Base-by-base conservation (phyloP, 64 coral and sea anemone genomes). In the Pocillopora damicornis region DNA sequence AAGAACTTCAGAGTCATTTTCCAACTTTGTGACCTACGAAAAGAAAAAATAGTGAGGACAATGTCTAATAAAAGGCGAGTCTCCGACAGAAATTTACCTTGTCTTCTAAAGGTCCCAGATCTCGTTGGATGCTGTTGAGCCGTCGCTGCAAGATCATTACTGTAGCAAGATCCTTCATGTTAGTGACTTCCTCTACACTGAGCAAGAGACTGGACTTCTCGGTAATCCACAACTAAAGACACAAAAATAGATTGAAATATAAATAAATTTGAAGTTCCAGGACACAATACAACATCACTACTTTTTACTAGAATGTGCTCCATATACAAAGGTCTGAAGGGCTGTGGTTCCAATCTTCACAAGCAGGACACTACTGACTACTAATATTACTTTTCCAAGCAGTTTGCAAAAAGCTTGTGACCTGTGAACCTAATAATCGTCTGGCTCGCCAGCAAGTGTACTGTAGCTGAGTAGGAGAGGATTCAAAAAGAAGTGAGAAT, bases 71-170 rank as follows among this genome's bases (percentile, higher is more conserved):
- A 51, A 51, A 51, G 42, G 42, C 42, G 42, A 25, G n/a, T 1
- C 12, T 7, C n/a, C 67, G n/a, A 25, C 22, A 30, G 67, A 71
- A 11, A 14, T 77, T 35, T 77, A 98, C 96, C 96, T 98, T 98
- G 57, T 98, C 94, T 64, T 98, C 96, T 30, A 98, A 71, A n/a
- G 96, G 93, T 22, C 92, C 90, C 75, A 98, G 75, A 75, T 98
- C 96, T 92, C 96, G 77, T 61, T 98, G 96, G 26, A 98, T 98
- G 30, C 89, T 94, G 83, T 98, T 98, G 37, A 98, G 74, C 37
- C 96, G 86, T 83, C 96, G 67, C 67, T 98, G 96, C 76, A 98
- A 65, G 22, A 94, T 89, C 88, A 98, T 98, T 8, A 98, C 96
- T n/a, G 93, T 98, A 4, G 96, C 86, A 58, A 98, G 79, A 37